phyloP scores from a whole-genome alignment of 2,888 invertebrate species.

The Onchidella celtica region DNA sequence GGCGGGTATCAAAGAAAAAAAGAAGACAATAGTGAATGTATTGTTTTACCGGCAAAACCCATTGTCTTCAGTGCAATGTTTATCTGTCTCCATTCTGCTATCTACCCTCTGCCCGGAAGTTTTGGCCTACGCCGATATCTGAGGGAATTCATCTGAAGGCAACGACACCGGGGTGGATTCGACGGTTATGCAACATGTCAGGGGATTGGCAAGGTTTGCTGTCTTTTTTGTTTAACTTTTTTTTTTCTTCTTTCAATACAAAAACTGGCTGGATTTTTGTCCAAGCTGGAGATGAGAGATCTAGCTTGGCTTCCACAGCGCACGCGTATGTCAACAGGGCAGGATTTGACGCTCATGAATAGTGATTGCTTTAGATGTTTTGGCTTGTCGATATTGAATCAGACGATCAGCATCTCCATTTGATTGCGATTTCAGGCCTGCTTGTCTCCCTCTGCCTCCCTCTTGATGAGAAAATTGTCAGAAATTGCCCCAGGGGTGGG shows the following conservation, averaged over 20 bases:
- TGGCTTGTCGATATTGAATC: slow-evolving; percentile 35
- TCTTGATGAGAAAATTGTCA: slow-evolving; percentile 40
- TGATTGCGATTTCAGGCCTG: slow-evolving; percentile 37
- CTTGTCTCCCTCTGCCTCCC: neutral
- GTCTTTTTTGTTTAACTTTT: neutral
- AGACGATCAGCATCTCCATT: slow-evolving; percentile 40
- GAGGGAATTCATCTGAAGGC: too few relatives aligned
- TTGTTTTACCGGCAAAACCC: too few relatives aligned
- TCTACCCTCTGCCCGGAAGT: too few relatives aligned
- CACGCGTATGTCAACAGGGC: slow-evolving; percentile 28
- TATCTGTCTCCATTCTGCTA: too few relatives aligned
- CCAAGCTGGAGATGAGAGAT: slow-evolving; percentile 9
- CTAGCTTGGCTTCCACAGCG: neutral
- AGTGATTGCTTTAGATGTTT: slow-evolving; percentile 35
- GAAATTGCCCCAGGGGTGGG: slow-evolving; percentile 9
- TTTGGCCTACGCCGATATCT: too few relatives aligned
- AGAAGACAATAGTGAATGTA: too few relatives aligned
- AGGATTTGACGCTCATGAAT: slow-evolving; percentile 30
- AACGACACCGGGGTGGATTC: neutral
- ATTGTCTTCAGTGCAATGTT: too few relatives aligned
- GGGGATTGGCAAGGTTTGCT: neutral
- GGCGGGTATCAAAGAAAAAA: too few relatives aligned
- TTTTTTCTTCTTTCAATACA: neutral
- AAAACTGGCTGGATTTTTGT: too few relatives aligned
- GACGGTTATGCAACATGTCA: neutral